phyloP scores from a whole-genome alignment of 1,140 invertebrate genomes.

The Stegodyphus mimosarum region DNA sequence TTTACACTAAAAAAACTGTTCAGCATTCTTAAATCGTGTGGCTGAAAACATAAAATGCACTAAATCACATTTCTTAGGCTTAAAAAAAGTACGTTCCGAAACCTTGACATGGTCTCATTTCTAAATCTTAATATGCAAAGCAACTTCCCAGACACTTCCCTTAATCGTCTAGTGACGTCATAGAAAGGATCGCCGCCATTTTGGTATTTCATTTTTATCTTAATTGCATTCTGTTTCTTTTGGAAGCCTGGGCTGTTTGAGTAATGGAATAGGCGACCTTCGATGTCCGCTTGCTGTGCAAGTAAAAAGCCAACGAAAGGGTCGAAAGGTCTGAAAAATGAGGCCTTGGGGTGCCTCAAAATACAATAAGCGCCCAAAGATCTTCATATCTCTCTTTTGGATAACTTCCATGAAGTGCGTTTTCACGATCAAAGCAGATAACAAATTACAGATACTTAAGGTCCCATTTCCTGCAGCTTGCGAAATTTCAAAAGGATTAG shows the following conservation, averaged over 20 bases:
- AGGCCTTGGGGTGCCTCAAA: slow-evolving; percentile 6
- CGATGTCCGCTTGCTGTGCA: not conserved
- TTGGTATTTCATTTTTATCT: slow-evolving; percentile 20
- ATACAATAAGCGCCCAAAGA: not conserved
- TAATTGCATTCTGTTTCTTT: slow-evolving; percentile 1
- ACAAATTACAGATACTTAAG: too few species aligned
- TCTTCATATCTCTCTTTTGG: too few species aligned
- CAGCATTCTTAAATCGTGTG: too few species aligned
- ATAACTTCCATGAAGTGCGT: too few species aligned
- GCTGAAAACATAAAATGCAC: too few species aligned
- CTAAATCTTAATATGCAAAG: slow-evolving; percentile 31
- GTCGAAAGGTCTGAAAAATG: not conserved
- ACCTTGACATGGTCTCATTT: slow-evolving; percentile 51
- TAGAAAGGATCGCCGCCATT: not conserved
- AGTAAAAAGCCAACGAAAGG: not conserved
- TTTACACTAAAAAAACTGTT: too few species aligned
- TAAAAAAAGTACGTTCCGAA: not conserved
- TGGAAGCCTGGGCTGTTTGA: not conserved
- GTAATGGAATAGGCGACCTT: slow-evolving; percentile 8
- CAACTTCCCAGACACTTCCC: slow-evolving; percentile 13
- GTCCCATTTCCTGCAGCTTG: too few species aligned
- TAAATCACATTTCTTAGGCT: too few species aligned
- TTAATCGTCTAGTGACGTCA: too few species aligned
- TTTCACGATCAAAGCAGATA: too few species aligned
- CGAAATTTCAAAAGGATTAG: too few species aligned